Percentiles rank a stretch among this genome's conserved stretches.
Evolutionary conservation across 2,113 vertebrate genomes (phyloP).

Genomic region (Herpetotheres cachinnans): DNA sequence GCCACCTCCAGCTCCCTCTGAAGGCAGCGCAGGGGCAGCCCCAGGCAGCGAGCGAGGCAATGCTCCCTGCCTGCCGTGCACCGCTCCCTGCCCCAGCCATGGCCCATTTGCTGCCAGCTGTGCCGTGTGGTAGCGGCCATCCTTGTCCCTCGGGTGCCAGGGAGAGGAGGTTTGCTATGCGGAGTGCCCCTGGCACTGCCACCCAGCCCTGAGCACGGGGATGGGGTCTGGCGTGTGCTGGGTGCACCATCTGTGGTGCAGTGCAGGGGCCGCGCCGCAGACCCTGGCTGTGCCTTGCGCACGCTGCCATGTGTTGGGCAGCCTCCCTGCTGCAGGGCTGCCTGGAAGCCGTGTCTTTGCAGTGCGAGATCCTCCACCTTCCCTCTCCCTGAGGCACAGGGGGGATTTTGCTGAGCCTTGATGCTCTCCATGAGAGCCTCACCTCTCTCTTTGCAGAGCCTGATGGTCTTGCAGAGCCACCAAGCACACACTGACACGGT

Average conservation of each 20-base stretch:
- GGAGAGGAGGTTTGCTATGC: neutral
- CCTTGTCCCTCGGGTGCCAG: neutral
- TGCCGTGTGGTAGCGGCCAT: accelerated
- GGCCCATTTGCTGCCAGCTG: neutral
- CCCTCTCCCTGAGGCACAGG: accelerated
- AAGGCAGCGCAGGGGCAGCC: neutral
- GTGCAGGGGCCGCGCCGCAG: neutral
- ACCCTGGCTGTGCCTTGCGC: neutral
- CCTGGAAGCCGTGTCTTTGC: neutral
- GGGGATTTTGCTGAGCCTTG: neutral
- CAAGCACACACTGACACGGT: accelerated
- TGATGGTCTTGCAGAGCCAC: accelerated
- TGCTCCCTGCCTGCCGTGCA: neutral
- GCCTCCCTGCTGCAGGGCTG: neutral
- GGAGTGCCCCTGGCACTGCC: neutral
- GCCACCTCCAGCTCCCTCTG: neutral
- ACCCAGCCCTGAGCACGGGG: accelerated
- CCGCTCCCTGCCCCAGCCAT: accelerated
- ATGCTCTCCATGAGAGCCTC: neutral
- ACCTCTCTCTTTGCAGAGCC: neutral
- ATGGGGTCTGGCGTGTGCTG: neutral
- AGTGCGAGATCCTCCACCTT: neutral
- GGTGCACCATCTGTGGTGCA: accelerated
- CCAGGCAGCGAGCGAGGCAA: accelerated
- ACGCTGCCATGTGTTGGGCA: accelerated